Conservation (phyloP, 2,113 vertebrate species). For the Carollia perspicillata region DNA sequence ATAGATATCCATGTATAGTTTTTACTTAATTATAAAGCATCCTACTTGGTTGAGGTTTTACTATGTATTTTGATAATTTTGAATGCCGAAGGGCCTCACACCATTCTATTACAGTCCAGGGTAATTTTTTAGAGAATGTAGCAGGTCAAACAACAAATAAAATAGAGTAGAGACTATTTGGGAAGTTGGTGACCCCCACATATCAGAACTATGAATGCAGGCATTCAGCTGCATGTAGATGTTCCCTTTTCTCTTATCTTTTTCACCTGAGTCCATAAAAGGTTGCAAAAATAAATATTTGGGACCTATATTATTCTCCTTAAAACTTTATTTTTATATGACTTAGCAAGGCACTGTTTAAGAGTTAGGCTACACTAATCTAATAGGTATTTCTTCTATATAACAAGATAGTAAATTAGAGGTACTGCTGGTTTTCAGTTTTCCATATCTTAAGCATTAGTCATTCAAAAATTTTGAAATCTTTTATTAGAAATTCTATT, state of each 20-base stretch:
- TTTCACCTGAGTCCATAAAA: neutral
- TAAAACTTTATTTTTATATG: neutral
- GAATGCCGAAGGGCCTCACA: neutral
- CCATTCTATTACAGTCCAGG: neutral
- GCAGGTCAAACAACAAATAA: neutral
- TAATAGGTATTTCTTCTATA: conserved; percentile 7
- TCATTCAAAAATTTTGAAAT: conserved; percentile 9
- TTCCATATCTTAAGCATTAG: neutral
- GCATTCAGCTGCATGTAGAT: neutral
- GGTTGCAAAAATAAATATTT: neutral
- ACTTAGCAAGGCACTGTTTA: neutral
- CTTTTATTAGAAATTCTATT: conserved; percentile 45
- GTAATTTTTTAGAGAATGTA: neutral
- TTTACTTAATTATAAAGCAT: neutral
- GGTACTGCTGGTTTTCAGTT: neutral
- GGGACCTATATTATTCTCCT: neutral
- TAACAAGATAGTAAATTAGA: conserved; percentile 2
- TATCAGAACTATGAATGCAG: neutral
- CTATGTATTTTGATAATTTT: neutral
- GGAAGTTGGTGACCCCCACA: neutral
- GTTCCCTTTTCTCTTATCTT: neutral
- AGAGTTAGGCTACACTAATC: neutral
- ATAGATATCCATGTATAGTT: neutral
- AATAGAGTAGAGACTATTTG: neutral
- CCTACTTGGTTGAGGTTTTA: neutral